Evolutionary conservation across 2,888 invertebrate genomes (phyloP).

Genomic region (Epirrita christyi): DNA sequence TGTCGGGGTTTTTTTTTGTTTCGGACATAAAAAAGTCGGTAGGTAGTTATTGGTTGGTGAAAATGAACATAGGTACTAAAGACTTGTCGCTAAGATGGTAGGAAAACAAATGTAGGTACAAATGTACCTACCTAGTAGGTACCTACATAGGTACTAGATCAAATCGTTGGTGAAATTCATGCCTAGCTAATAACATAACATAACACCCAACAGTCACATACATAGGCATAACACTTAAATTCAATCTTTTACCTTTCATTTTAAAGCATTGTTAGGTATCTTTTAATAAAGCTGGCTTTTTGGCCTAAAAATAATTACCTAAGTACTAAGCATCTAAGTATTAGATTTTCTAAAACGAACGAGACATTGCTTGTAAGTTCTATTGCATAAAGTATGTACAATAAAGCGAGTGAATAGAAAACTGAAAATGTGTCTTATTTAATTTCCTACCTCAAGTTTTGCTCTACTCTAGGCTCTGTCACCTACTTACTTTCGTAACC

Average conservation of each 20-base stretch:
- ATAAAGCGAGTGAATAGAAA: conserved; percentile 44
- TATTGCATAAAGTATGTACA: conserved; percentile 39
- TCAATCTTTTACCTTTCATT: conserved; percentile 1
- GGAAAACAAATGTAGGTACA: too few relatives aligned
- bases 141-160: background rate
- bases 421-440: conserved; percentile 27
- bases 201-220: too few relatives aligned
- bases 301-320: conserved; percentile 40
- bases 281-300: conserved; percentile 40
- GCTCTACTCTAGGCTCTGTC: too few relatives aligned
- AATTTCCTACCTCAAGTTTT: background rate
- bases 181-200: background rate
- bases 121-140: too few relatives aligned
- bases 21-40: too few relatives aligned
- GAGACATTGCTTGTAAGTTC: conserved; percentile 43
- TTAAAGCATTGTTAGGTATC: conserved; percentile 31
- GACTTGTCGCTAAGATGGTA: too few relatives aligned
- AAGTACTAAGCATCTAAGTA: conserved; percentile 40
- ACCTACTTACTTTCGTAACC: too few relatives aligned
- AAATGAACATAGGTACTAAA: too few relatives aligned
- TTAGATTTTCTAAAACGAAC: conserved; percentile 45
- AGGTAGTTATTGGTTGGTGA: too few relatives aligned
- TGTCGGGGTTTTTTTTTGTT: too few relatives aligned
- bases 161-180: background rate
- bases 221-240: background rate